These are phyloP conservation scores for Zelostemma sp. DNA, from an alignment of 1,140 invertebrate genomes.

Conservation along the genomic window DNA sequence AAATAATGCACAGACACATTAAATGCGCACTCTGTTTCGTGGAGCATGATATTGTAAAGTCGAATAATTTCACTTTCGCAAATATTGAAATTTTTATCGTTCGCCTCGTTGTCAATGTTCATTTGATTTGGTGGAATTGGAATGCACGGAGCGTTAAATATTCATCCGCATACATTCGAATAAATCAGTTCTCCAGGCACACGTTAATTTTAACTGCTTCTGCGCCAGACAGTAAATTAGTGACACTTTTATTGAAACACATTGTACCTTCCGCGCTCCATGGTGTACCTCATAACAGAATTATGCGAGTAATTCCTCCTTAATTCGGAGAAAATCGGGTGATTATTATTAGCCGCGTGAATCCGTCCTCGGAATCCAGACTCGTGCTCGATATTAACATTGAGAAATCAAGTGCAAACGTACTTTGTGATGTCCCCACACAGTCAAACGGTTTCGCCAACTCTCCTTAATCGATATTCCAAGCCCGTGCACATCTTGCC, in stretches of 20 bases:
- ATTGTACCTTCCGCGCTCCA: background rate
- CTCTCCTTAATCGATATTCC: conserved; percentile 24
- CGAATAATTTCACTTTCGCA: conserved; percentile 1
- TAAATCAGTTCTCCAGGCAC: conserved; percentile 7
- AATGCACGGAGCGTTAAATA: conserved; percentile 9
- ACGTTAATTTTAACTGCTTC: background rate
- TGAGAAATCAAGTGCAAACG: background rate
- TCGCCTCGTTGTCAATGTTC: conserved; percentile 8
- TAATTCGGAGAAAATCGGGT: background rate
- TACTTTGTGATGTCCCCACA: conserved; percentile 10
- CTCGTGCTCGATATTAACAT: background rate
- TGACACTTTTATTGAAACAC: conserved; percentile 1
- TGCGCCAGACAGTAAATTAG: background rate
- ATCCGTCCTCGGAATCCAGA: background rate
- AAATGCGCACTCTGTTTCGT: background rate
- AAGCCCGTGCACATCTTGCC: conserved; percentile 41
- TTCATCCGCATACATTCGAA: conserved; percentile 10
- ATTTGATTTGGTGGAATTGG: conserved; percentile 8
- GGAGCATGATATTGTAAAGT: conserved; percentile 6
- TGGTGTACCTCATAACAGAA: no score
- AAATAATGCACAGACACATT: background rate
- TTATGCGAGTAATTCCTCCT: background rate
- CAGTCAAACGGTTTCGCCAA: conserved; percentile 22
- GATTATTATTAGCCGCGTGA: background rate
- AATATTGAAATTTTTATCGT: conserved; percentile 7